These are phyloP conservation scores for Drosophila testacea DNA, from an alignment of 2,888 invertebrate genomes.

Conservation along the genomic window DNA sequence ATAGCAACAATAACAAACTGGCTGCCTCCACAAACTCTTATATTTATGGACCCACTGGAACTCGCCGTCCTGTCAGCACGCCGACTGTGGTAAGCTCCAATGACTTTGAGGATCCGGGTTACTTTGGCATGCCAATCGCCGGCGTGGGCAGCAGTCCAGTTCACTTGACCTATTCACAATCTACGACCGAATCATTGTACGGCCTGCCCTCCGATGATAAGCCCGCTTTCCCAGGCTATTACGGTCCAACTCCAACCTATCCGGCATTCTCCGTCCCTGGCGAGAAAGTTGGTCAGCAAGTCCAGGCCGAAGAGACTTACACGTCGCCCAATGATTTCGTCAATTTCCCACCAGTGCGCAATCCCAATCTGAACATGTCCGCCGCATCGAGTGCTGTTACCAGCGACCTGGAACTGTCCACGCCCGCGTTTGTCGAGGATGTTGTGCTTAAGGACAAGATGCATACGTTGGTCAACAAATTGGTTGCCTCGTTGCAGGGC, in stretches of 20 bases:
- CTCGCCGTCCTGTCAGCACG: constrained; percentile 72
- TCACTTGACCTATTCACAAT: constrained; percentile 66
- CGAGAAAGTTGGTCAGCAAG: constrained; percentile 70
- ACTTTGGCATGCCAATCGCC: constrained; percentile 74
- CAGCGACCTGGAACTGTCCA: constrained; percentile 89
- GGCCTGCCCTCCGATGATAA: constrained; percentile 82
- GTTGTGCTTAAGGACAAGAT: constrained; percentile 91
- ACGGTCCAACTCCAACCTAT: constrained; percentile 84
- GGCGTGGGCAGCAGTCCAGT: constrained; percentile 57
- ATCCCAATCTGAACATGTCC: constrained; percentile 92
- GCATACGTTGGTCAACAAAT: constrained; percentile 92
- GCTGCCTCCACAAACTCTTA: constrained; percentile 84
- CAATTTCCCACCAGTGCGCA: constrained; percentile 94
- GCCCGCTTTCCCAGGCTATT: constrained; percentile 84
- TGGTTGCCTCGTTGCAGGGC: constrained; percentile 92
- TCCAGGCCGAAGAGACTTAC: constrained; percentile 86
- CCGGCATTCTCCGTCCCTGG: constrained; percentile 83
- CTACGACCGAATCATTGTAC: constrained; percentile 71
- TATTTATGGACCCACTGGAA: constrained; percentile 80
- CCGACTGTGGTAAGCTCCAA: constrained; percentile 76
- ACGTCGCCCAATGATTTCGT: constrained; percentile 90
- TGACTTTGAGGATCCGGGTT: constrained; percentile 85
- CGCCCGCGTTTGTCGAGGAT: constrained; percentile 92
- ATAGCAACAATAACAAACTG: constrained; percentile 54
- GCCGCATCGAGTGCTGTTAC: constrained; percentile 86